Evolutionary conservation across 2,113 vertebrate species (phyloP).

Genomic region (Polypterus bichir): DNA sequence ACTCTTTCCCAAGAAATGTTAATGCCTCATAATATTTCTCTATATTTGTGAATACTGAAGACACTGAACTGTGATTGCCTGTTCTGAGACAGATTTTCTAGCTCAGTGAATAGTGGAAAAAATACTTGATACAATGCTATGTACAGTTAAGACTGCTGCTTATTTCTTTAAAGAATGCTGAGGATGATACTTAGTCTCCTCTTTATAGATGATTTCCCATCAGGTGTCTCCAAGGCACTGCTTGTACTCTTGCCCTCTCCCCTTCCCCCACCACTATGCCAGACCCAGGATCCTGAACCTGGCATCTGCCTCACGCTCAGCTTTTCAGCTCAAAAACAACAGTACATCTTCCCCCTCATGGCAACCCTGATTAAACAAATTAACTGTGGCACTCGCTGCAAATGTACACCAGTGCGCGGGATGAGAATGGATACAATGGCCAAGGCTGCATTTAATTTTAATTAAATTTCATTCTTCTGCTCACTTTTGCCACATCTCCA

Average conservation of each 20-base stretch:
- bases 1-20: too few species aligned
- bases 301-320: constrained; percentile 39
- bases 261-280: constrained; percentile 18
- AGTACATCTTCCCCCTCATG: constrained; percentile 52
- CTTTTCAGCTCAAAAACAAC: constrained; percentile 41
- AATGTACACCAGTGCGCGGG: constrained; percentile 51
- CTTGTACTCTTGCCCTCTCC: constrained; percentile 21
- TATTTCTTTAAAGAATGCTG: too few species aligned
- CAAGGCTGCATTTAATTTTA: constrained; percentile 81
- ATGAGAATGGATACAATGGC: constrained; percentile 63
- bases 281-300: constrained; percentile 29
- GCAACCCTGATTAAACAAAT: constrained; percentile 66
- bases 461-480: constrained; percentile 87
- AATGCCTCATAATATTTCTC: too few species aligned
- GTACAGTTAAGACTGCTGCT: too few species aligned
- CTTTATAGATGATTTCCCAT: constrained; percentile 11
- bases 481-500: constrained; percentile 83
- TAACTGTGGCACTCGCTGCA: constrained; percentile 55
- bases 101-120: too few species aligned
- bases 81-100: too few species aligned
- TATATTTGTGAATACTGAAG: too few species aligned
- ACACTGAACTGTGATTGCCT: too few species aligned
- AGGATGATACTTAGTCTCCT: too few species aligned
- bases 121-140: too few species aligned
- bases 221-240: constrained; percentile 28